phyloP scores from a whole-genome alignment of 2,888 invertebrate genomes.

The Noctuana brunneofusca region DNA sequence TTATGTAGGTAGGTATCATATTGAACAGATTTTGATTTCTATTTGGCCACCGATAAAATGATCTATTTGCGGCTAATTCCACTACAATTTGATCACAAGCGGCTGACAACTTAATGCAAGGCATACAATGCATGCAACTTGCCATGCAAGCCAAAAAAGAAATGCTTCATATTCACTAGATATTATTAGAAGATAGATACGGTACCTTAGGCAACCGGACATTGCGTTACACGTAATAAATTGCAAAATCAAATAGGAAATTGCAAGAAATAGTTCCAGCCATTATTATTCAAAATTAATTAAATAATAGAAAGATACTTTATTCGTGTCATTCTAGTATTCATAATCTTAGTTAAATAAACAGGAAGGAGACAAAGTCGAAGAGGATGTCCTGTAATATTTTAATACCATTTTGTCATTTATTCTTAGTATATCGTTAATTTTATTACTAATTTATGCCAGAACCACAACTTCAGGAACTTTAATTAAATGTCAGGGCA shows the following conservation, averaged over 20 bases:
- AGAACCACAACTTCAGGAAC: background rate
- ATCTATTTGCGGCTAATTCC: too few species aligned
- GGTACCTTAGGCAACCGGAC: background rate
- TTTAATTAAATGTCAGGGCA: background rate
- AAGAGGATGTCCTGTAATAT: conserved; percentile 10
- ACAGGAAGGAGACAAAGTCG: conserved; percentile 3
- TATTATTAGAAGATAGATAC: too few species aligned
- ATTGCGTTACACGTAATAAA: background rate
- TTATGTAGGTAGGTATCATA: too few species aligned
- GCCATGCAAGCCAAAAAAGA: too few species aligned
- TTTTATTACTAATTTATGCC: background rate
- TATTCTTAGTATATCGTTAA: background rate
- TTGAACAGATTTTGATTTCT: too few species aligned
- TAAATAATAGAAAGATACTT: background rate
- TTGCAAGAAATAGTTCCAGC: background rate
- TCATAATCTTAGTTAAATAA: background rate
- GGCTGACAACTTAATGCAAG: too few species aligned
- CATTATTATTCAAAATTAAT: background rate
- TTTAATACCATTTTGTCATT: background rate
- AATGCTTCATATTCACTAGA: too few species aligned
- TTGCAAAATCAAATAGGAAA: conserved; percentile 2
- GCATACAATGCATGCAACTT: too few species aligned
- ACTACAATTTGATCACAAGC: too few species aligned
- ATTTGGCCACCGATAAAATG: too few species aligned
- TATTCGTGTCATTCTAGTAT: background rate